Conservation (phyloP, 1,140 invertebrate species). For the Drosophila sproati region DNA sequence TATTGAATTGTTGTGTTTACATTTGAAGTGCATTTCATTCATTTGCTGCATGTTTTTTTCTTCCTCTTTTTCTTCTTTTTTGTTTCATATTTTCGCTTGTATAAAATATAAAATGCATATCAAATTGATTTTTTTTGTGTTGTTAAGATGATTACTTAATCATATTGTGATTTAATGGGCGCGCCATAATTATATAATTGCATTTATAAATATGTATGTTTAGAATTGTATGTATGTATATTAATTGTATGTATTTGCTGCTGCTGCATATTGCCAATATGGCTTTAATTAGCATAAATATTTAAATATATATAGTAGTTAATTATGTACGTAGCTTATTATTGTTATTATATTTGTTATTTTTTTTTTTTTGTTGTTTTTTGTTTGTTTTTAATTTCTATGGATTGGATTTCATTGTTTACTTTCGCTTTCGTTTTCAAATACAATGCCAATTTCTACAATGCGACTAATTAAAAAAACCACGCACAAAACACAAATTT, state of each 20-base stretch:
- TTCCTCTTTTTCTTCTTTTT: constrained; percentile 17
- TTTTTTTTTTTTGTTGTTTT: not conserved
- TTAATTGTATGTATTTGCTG: constrained; percentile 43
- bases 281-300: constrained; percentile 58
- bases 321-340: constrained; percentile 51
- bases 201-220: constrained; percentile 50
- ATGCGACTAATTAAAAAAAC: constrained; percentile 53
- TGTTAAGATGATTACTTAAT: constrained; percentile 43
- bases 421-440: constrained; percentile 19
- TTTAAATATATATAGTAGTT: constrained; percentile 32
- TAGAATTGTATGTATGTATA: constrained; percentile 42
- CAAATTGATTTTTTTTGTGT: constrained; percentile 53
- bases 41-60: constrained; percentile 7
- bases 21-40: constrained; percentile 4
- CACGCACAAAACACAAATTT: constrained; percentile 28
- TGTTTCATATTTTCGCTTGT: constrained; percentile 26
- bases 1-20: constrained; percentile 30
- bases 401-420: constrained; percentile 31
- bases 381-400: constrained; percentile 11
- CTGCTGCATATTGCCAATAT: constrained; percentile 61
- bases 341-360: constrained; percentile 51
- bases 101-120: constrained; percentile 79
- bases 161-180: constrained; percentile 41
- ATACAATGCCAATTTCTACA: constrained; percentile 53
- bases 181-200: constrained; percentile 46